Evolutionary conservation across 1,140 invertebrate species (phyloP).

Genomic region (Radopholus similis): DNA sequence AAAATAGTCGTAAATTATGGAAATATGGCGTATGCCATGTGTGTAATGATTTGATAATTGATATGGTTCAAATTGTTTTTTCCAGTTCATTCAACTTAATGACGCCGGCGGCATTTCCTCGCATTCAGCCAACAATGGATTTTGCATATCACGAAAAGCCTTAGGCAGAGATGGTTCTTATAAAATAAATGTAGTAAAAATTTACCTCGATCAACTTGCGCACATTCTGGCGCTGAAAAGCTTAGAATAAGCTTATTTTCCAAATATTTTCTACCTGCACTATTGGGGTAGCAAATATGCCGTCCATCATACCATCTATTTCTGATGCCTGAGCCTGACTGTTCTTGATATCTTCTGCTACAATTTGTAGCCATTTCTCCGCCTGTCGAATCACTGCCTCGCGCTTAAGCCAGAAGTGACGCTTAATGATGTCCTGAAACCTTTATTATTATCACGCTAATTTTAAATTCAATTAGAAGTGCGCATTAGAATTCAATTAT

Average conservation of each 20-base stretch:
- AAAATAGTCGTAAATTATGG: no score
- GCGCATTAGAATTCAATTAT: slow-evolving; percentile 67
- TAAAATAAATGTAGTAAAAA: no score
- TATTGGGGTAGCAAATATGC: slow-evolving; percentile 11
- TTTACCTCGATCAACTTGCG: slow-evolving; percentile 30
- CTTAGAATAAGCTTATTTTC: neutral
- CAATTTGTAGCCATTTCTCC: slow-evolving; percentile 16
- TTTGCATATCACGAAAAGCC: slow-evolving; percentile 40
- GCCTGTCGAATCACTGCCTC: slow-evolving; percentile 83
- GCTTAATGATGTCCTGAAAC: slow-evolving; percentile 74
- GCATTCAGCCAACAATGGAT: slow-evolving; percentile 21
- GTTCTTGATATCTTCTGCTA: slow-evolving; percentile 11
- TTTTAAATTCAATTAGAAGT: slow-evolving; percentile 86
- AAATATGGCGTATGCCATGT: no score
- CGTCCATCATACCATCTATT: slow-evolving; percentile 3
- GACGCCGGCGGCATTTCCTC: neutral
- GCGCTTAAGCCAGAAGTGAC: slow-evolving; percentile 89
- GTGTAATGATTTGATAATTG: no score
- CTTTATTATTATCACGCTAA: slow-evolving; percentile 80
- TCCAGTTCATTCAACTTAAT: no score
- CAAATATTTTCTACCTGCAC: slow-evolving; percentile 8
- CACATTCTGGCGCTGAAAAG: slow-evolving; percentile 38
- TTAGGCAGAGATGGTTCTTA: no score
- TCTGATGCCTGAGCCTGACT: neutral
- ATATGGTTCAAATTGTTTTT: no score